Evolutionary conservation across 35 echinoderm and acorn worm species (phyloP).

Genomic region (Nesometra sesokonis): DNA sequence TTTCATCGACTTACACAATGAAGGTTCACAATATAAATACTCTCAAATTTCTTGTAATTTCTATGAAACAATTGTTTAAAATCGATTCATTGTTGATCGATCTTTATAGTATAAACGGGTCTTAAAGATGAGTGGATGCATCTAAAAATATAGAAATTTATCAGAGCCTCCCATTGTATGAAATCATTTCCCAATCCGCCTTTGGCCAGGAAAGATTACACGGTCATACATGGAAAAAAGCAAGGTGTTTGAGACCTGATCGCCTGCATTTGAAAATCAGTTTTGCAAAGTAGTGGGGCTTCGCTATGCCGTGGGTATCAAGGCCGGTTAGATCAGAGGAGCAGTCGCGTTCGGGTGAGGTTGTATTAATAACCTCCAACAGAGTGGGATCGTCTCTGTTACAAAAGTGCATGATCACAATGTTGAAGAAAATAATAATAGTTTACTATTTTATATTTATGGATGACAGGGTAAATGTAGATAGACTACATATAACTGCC

Average conservation of each 20-base stretch:
- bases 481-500: too few species aligned
- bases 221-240: neutral
- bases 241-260: neutral
- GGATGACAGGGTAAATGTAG: too few species aligned
- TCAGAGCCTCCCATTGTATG: neutral
- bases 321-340: neutral
- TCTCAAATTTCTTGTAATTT: too few species aligned
- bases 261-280: neutral
- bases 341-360: neutral
- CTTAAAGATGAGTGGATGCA: neutral
- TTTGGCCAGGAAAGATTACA: neutral
- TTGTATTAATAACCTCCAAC: neutral
- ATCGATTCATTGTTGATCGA: too few species aligned
- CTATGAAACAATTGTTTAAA: too few species aligned
- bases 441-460: neutral
- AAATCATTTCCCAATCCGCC: neutral
- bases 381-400: neutral
- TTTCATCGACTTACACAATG: too few species aligned
- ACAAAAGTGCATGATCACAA: neutral
- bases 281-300: neutral
- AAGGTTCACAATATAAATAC: too few species aligned
- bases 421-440: neutral
- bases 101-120: too few species aligned
- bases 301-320: neutral
- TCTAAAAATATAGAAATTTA: neutral